Evolutionary conservation across 2,797 vertebrate species (phyloP), one percentile per base, ranked within the genome.

Genomic region (Kryptolebias ocellatus): DNA sequence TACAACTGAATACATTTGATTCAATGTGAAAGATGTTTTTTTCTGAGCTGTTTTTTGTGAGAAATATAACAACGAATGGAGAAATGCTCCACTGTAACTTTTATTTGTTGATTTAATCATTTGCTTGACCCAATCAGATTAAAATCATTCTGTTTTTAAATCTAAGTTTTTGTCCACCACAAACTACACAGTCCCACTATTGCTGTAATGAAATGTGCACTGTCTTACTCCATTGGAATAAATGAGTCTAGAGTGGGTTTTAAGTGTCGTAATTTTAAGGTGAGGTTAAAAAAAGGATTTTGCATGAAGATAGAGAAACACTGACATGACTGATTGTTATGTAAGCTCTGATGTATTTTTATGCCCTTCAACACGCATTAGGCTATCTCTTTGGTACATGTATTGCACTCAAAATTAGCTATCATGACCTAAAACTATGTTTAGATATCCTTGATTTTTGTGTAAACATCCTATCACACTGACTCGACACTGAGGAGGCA

Each of bases 151-250:
- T 79, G 64, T 72, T 83, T 81, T 72, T 42, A 55, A 49, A 11
- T 12, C 20, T 10, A 18, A 3, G 6, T 49, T 44, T 46, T 51
- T 72, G 61, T 70, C 70, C 70, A 69, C 68, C 84, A 59, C 45
- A 70, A 73, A 53, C 15, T 74, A 74, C 71, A 63, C 80, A 81
- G 83, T 70, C 79, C 70, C 90, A 90, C 89, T 79, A 89, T 87
- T 90, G 89, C 88, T 93, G 91, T 89, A 82, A 87, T 80, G 80
- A 67, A 90, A 83, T 81, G 88, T 93, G 93, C 93, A 94, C 92
- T 93, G 92, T 89, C 83, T 89, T 83, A 83, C 77, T 89, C 72
- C 74, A 76, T 90, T 85, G 83, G 74, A 92, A 90, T 91, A 91
- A 91, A 91, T 75, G 78, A 90, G 79, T 76, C 82, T 87, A 64